phyloP scores from a whole-genome alignment of 1,140 invertebrate genomes.

The Aphaenogaster floridana region DNA sequence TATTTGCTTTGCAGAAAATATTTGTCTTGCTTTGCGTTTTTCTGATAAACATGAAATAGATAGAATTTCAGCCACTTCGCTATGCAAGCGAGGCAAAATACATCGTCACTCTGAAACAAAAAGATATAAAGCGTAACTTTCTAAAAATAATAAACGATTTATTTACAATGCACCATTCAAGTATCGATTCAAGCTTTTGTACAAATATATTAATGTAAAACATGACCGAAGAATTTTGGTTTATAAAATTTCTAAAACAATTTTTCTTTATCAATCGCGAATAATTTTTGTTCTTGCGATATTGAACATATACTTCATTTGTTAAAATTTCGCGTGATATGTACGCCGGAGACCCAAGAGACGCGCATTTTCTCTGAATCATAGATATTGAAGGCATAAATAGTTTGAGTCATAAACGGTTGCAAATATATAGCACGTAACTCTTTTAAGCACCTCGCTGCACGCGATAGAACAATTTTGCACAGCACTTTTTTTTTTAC shows the following conservation, averaged over 20 bases:
- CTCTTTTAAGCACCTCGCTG: slow-evolving; percentile 1
- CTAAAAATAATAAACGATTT: background rate
- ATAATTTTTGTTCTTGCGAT: background rate
- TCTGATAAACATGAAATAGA: slow-evolving; percentile 13
- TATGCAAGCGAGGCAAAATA: background rate
- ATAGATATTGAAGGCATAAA: slow-evolving; percentile 1
- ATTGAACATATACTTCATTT: background rate
- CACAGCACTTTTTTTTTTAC: background rate
- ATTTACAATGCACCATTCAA: background rate
- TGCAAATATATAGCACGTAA: slow-evolving; percentile 5
- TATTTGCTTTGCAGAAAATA: slow-evolving; percentile 15
- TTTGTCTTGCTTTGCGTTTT: slow-evolving; percentile 1
- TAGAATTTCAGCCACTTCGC: background rate
- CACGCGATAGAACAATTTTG: slow-evolving; percentile 45
- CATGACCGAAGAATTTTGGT: background rate
- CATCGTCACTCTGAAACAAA: background rate
- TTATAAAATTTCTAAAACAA: background rate
- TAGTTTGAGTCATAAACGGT: slow-evolving; percentile 43
- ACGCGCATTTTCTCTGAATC: slow-evolving; percentile 27
- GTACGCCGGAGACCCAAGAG: background rate
- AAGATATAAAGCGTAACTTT: background rate
- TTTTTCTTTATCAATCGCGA: too few species aligned
- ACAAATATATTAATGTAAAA: background rate
- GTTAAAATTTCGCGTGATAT: background rate
- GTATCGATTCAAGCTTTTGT: background rate